A percentile compares a stretch with the other conserved stretches of the same genome.
Evolutionary conservation across 2,888 invertebrate species (phyloP).

Genomic region (Lapara coniferarum): DNA sequence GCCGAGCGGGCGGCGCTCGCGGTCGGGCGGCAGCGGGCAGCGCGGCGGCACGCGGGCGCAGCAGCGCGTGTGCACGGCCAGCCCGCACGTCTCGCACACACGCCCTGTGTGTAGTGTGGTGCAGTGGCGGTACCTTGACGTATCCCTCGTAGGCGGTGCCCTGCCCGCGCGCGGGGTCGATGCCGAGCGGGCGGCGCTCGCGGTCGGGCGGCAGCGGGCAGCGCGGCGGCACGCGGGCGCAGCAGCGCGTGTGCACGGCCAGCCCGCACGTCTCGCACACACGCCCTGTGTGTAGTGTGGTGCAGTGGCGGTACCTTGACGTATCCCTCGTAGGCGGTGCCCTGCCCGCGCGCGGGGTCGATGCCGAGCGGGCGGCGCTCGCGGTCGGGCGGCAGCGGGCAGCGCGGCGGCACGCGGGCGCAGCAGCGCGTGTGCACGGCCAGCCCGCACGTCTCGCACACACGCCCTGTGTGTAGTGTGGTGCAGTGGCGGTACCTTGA

Average conservation of each 20-base stretch:
- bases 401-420: conserved; percentile 94
- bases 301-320: conserved; percentile 55
- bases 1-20: conserved; percentile 94
- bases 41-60: conserved; percentile 95
- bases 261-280: conserved; percentile 97
- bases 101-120: conserved; percentile 88
- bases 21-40: conserved; percentile 96
- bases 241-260: conserved; percentile 97
- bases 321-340: conserved; percentile 89
- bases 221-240: conserved; percentile 94
- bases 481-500: conserved; percentile 52
- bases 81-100: conserved; percentile 97
- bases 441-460: conserved; percentile 97
- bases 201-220: conserved; percentile 97
- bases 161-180: conserved; percentile 96
- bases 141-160: conserved; percentile 91
- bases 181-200: conserved; percentile 94
- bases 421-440: conserved; percentile 98
- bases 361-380: conserved; percentile 95
- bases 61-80: conserved; percentile 97
- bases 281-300: conserved; percentile 90
- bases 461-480: conserved; percentile 90
- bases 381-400: conserved; percentile 96
- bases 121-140: conserved; percentile 56
- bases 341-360: conserved; percentile 96